Evolutionary conservation across 2,888 invertebrate species (phyloP), one percentile per base, ranked within the genome.

Genomic region (Mactromeris polynyma): DNA sequence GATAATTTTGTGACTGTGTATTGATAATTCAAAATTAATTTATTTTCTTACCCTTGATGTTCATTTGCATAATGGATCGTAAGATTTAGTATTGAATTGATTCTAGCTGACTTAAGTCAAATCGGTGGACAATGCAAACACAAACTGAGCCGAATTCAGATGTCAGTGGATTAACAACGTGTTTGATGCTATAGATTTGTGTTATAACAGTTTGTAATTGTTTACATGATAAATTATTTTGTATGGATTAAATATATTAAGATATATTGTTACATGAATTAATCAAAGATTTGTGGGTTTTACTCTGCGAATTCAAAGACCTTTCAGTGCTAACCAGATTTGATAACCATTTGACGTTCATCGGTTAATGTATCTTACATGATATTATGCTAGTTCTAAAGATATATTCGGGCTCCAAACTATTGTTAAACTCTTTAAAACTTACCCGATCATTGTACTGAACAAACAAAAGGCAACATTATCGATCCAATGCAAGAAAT

Each of bases 21-120:
- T 84, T 84, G 84, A 84, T 84, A 84, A 54, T 84, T 36, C 73
- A 73, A 73, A 73, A 73, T 73, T 73, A 73, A 36, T 36, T 36
- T 73, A 73, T 73, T 73, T 73, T 73, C 73, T 33, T 73, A 36
- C 73, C 73, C 73, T 73, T 36, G 36, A 73, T 73, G 73, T 73
- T 73, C 36, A 73, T 73, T 73, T 73, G 73, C 19, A 73, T 73
- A 73, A 36, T 36, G 31, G 31, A 73, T 73, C 73, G 11, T 11
- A 17, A 73, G 31, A 73, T 73, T 73, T 33, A 36, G 33, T 73
- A 36, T 17, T 36, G 36, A 33, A 17, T 33, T 73, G 36, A 73
- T 73, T 73, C 58, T 4, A 73, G 73, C 36, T 33, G 73, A 73
- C 36, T 36, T 33, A 36, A 36, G 19, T 33, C 36, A 11, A 73